These are phyloP conservation scores for Eupeodes corollae DNA, from an alignment of 1,140 invertebrate genomes.

Conservation along the genomic window DNA sequence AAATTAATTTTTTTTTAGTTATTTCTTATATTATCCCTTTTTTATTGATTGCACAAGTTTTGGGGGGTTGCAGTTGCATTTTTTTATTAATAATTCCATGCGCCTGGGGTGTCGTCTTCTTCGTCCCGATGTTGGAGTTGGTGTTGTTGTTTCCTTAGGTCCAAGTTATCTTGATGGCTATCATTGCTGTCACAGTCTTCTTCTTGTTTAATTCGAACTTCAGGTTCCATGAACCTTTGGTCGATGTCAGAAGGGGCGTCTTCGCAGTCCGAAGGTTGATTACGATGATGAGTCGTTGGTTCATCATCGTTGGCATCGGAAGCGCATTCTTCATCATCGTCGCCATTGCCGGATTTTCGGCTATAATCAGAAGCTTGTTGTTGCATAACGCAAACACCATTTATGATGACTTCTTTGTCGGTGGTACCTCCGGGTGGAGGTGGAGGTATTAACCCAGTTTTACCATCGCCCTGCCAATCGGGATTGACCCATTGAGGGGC, in stretches of 20 bases:
- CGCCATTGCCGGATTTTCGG: slow-evolving; percentile 5
- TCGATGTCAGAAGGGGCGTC: slow-evolving; percentile 19
- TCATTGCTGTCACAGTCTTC: slow-evolving; percentile 18
- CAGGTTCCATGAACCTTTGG: slow-evolving; percentile 29
- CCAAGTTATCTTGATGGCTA: no score
- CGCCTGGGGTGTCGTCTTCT: no score
- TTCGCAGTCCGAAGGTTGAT: slow-evolving; percentile 2
- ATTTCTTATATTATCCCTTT: no score
- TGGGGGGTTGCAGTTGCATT: no score
- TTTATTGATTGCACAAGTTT: no score
- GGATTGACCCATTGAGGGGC: slow-evolving; percentile 96
- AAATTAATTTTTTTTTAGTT: no score
- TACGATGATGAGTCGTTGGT: slow-evolving; percentile 10
- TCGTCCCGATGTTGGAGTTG: no score
- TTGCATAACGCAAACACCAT: slow-evolving; percentile 81
- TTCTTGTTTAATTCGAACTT: slow-evolving; percentile 33
- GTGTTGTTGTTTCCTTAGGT: no score
- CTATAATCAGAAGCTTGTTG: slow-evolving; percentile 23
- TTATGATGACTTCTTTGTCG: slow-evolving; percentile 73
- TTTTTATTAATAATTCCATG: no score
- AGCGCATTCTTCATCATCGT: slow-evolving; percentile 40
- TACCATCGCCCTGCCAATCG: slow-evolving; percentile 62
- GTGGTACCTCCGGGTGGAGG: slow-evolving; percentile 24
- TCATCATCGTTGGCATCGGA: slow-evolving; percentile 39
- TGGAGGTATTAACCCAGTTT: background rate